Conservation (phyloP, 1,140 invertebrate species). For the Trigoniulus corallinus region DNA sequence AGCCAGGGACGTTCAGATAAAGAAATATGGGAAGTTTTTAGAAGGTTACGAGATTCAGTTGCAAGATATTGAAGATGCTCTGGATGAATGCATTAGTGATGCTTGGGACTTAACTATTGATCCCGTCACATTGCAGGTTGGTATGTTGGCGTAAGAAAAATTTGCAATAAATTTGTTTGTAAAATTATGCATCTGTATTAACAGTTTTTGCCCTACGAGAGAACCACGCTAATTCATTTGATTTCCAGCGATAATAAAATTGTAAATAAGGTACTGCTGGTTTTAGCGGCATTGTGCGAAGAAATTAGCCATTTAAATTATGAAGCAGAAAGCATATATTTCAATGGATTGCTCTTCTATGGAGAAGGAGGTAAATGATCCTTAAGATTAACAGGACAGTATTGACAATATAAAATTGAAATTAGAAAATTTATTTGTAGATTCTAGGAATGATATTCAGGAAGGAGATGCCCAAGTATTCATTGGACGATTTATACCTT, state of each 20-base stretch:
- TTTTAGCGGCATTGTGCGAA: constrained; percentile 55
- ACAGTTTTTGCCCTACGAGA: constrained; percentile 36
- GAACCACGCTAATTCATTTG: constrained; percentile 44
- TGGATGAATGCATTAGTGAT: constrained; percentile 31
- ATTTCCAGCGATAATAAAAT: constrained; percentile 64
- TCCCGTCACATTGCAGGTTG: constrained; percentile 40
- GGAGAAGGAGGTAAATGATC: constrained; percentile 34
- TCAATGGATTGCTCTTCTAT: constrained; percentile 40
- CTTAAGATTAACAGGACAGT: too few relatives aligned
- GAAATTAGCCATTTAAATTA: constrained; percentile 50
- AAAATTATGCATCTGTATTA: neutral
- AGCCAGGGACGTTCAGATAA: constrained; percentile 41
- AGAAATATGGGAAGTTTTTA: constrained; percentile 52
- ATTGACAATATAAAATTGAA: neutral
- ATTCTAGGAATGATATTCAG: constrained; percentile 21
- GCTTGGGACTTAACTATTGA: constrained; percentile 35
- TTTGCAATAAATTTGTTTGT: neutral
- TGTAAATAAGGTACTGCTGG: constrained; percentile 62
- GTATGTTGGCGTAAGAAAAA: neutral
- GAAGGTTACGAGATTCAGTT: constrained; percentile 41
- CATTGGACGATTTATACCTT: constrained; percentile 32
- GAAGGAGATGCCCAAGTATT: constrained; percentile 31
- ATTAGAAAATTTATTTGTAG: constrained; percentile 12
- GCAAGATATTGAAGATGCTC: constrained; percentile 31
- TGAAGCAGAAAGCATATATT: constrained; percentile 47